A percentile compares a stretch with the other conserved stretches of the same genome.
phyloP scores from a whole-genome alignment of 2,113 vertebrate genomes.

The Muntiacus muntjak region DNA sequence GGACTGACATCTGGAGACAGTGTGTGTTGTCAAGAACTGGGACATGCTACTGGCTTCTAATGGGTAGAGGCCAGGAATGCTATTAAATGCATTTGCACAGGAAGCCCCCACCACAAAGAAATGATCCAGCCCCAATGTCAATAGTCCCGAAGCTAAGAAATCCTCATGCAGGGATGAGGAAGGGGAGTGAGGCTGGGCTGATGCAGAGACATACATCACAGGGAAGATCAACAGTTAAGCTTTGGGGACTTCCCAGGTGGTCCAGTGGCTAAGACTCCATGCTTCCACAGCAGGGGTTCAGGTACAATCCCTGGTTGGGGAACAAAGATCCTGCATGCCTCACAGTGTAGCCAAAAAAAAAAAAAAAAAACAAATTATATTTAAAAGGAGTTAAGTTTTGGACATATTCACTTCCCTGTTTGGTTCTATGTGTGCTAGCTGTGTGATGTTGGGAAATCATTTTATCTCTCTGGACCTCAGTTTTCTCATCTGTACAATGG shows the following conservation, averaged over 20 bases:
- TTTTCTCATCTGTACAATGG: not conserved
- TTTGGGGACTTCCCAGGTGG: not conserved
- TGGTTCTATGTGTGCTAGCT: not conserved
- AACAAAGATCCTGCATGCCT: not conserved
- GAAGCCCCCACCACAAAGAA: no score
- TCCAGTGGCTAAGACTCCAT: not conserved
- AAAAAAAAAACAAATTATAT: not conserved
- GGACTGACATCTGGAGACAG: not conserved
- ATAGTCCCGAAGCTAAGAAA: not conserved
- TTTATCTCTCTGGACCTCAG: not conserved
- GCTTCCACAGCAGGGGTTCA: not conserved
- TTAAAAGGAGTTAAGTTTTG: not conserved
- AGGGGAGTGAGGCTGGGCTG: not conserved
- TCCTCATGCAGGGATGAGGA: no score
- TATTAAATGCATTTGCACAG: not conserved
- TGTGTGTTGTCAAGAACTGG: not conserved
- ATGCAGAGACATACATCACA: accelerated
- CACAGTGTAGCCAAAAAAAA: not conserved
- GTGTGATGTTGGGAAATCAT: not conserved
- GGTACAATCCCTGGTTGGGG: not conserved
- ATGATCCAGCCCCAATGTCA: no score
- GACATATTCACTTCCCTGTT: no score
- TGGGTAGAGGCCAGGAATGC: not conserved
- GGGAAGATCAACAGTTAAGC: not conserved
- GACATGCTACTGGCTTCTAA: not conserved